These are phyloP conservation scores for Callithrix jacchus DNA, from an alignment of 2,113 vertebrate species.

Conservation along the genomic window DNA sequence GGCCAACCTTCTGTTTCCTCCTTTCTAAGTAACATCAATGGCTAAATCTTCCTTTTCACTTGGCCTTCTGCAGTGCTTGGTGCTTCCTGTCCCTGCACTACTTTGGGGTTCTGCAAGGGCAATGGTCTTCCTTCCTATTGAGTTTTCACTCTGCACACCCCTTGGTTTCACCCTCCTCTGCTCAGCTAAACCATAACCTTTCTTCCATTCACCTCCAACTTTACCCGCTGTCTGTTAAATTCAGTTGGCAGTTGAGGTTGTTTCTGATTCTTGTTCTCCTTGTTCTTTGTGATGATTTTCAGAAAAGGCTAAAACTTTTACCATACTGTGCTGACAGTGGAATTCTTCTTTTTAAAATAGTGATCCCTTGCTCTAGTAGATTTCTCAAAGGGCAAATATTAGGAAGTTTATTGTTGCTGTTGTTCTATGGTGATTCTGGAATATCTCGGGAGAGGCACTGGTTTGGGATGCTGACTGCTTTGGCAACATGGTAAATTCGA, in stretches of 20 bases:
- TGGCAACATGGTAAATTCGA: conserved; percentile 7
- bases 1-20: neutral
- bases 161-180: neutral
- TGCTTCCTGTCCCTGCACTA: too few relatives aligned
- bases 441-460: neutral
- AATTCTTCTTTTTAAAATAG: neutral
- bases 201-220: neutral
- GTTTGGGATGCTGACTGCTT: neutral
- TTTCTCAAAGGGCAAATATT: neutral
- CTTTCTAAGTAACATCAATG: neutral
- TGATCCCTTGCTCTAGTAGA: neutral
- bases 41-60: neutral
- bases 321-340: neutral
- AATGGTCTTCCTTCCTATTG: neutral
- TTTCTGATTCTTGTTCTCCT: neutral
- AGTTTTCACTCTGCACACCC: neutral
- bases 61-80: neutral
- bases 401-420: neutral
- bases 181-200: neutral
- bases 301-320: neutral
- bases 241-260: neutral
- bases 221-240: neutral
- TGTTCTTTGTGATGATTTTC: neutral
- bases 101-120: neutral
- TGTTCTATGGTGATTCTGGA: neutral